These are phyloP conservation scores for Leucoraja erinaceus DNA, from an alignment of 2,113 vertebrate genomes.

Conservation along the genomic window DNA sequence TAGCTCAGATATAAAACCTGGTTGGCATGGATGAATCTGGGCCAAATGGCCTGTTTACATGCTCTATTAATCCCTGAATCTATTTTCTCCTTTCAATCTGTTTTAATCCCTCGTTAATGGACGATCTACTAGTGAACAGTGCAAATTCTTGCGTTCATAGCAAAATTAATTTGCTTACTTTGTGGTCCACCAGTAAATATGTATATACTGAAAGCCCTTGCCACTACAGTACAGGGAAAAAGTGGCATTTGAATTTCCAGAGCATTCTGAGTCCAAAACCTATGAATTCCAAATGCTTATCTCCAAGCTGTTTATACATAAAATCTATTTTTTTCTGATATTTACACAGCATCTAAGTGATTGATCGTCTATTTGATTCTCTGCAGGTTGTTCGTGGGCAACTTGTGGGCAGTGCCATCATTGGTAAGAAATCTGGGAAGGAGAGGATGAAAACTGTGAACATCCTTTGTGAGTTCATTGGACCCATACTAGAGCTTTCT, in stretches of 20 bases:
- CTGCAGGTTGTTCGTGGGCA: conserved; percentile 63
- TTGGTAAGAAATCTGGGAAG: conserved; percentile 51
- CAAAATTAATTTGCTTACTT: not conserved
- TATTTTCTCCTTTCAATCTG: not conserved
- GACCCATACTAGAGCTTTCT: conserved; percentile 64
- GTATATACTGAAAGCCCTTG: not conserved
- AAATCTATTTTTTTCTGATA: not conserved
- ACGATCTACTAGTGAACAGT: not conserved
- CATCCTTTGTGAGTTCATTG: conserved; percentile 67
- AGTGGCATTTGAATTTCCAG: not conserved
- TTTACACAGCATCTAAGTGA: not conserved
- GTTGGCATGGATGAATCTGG: too few relatives aligned
- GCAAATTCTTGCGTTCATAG: not conserved
- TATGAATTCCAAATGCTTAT: not conserved
- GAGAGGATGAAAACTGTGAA: conserved; percentile 60
- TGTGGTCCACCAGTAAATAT: not conserved
- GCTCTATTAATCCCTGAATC: too few relatives aligned
- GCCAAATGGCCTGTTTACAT: too few relatives aligned
- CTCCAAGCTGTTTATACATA: not conserved
- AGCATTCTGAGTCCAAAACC: not conserved
- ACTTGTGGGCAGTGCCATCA: conserved; percentile 62
- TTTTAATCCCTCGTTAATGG: not conserved
- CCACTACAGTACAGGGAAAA: not conserved
- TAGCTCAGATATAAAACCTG: too few relatives aligned
- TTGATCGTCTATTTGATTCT: not conserved